Percentiles rank a stretch among this genome's conserved stretches.
phyloP scores from a whole-genome alignment of 2,113 vertebrate species.

The Vanacampus margaritifer region DNA sequence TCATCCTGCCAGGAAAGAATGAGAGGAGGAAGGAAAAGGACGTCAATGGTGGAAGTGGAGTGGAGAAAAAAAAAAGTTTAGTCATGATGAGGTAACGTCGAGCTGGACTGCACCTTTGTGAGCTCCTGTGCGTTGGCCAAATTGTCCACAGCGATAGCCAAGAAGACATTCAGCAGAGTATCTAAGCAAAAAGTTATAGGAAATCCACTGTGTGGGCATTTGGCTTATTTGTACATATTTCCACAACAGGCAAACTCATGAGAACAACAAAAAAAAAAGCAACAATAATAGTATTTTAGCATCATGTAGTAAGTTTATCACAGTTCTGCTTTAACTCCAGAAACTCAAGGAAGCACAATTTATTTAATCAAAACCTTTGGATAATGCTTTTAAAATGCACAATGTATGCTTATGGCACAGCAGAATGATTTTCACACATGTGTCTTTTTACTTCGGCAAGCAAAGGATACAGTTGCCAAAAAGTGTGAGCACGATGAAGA shows the following conservation, averaged over 20 bases:
- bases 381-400: neutral
- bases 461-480: slow-evolving; percentile 94
- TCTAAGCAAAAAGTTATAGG: slow-evolving; percentile 72
- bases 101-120: slow-evolving; percentile 78
- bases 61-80: neutral
- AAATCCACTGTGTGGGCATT: slow-evolving; percentile 26
- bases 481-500: slow-evolving; percentile 95
- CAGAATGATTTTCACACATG: neutral
- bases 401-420: too few relatives aligned
- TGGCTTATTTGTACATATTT: slow-evolving; percentile 3
- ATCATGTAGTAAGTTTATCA: too few relatives aligned
- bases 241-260: neutral
- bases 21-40: slow-evolving; percentile 4
- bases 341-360: too few relatives aligned
- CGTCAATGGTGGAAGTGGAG: neutral
- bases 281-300: too few relatives aligned
- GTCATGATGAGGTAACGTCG: neutral
- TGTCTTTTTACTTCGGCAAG: neutral
- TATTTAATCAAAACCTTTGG: neutral
- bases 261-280: neutral
- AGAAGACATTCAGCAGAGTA: slow-evolving; percentile 92
- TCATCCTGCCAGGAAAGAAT: slow-evolving; percentile 78
- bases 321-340: too few relatives aligned
- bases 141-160: slow-evolving; percentile 94
- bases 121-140: slow-evolving; percentile 89